Percentiles rank a stretch among this genome's conserved stretches.
Conservation (phyloP, 1,140 invertebrate genomes). For the Sarcophaga peregrina region DNA sequence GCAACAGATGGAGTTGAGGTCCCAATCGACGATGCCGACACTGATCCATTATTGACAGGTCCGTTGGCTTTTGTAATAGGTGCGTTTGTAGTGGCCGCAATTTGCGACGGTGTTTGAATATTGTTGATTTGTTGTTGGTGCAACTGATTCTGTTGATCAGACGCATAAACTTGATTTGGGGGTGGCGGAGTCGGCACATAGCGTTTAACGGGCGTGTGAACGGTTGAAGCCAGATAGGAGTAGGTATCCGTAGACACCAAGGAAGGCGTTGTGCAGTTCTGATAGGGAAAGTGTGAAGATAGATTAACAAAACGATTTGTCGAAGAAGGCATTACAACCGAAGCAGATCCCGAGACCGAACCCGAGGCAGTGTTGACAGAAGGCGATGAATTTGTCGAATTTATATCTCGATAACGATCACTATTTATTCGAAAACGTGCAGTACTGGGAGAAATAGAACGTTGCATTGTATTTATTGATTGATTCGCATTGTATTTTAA, state of each 20-base stretch:
- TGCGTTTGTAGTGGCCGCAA: background rate
- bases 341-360: background rate
- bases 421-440: slow-evolving; percentile 43
- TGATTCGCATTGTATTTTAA: slow-evolving; percentile 20
- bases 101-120: slow-evolving; percentile 1
- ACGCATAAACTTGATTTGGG: slow-evolving; percentile 49
- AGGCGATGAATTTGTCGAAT: background rate
- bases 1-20: background rate
- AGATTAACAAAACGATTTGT: slow-evolving; percentile 23
- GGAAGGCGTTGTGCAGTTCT: slow-evolving; percentile 48
- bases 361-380: background rate
- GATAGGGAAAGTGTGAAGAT: slow-evolving; percentile 15
- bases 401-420: slow-evolving; percentile 21
- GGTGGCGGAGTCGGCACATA: slow-evolving; percentile 65
- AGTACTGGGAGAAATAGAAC: slow-evolving; percentile 57
- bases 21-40: background rate
- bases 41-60: background rate
- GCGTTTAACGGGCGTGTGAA: slow-evolving; percentile 64
- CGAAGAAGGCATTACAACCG: slow-evolving; percentile 16
- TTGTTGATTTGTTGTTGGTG: background rate
- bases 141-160: background rate
- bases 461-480: slow-evolving; percentile 36
- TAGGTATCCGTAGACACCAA: slow-evolving; percentile 54
- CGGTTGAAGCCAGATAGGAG: slow-evolving; percentile 60
- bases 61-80: background rate